Conservation (phyloP, 2,113 vertebrate species). For the Motacilla alba region DNA sequence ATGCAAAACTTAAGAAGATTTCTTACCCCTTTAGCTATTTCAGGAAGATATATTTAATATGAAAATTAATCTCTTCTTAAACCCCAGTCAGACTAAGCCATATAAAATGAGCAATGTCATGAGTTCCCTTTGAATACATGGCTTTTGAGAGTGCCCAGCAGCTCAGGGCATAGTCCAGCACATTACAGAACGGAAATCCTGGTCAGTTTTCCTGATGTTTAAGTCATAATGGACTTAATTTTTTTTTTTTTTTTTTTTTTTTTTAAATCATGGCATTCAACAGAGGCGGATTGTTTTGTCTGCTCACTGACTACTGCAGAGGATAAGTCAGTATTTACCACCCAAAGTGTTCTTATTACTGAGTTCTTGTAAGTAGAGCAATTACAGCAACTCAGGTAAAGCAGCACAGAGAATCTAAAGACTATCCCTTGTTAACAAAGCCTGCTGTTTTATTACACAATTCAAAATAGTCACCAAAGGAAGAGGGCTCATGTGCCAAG, state of each 20-base stretch:
- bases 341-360: background rate
- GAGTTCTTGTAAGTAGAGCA: background rate
- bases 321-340: background rate
- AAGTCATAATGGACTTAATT: background rate
- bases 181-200: background rate
- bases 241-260: no score
- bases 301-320: background rate
- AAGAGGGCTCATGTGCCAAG: background rate
- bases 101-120: background rate
- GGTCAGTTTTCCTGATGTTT: background rate
- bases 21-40: background rate
- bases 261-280: rapidly evolving
- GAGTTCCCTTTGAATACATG: background rate
- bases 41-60: background rate
- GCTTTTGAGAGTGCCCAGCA: background rate
- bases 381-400: background rate
- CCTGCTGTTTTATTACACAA: background rate
- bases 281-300: background rate
- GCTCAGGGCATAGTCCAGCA: background rate
- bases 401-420: background rate
- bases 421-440: background rate
- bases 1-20: background rate
- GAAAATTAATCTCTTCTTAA: background rate
- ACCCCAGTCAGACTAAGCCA: background rate
- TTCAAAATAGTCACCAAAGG: background rate